A percentile compares a stretch with the other conserved stretches of the same genome.
Conservation (phyloP, 2,888 invertebrate genomes). For the Aradus depressus region DNA sequence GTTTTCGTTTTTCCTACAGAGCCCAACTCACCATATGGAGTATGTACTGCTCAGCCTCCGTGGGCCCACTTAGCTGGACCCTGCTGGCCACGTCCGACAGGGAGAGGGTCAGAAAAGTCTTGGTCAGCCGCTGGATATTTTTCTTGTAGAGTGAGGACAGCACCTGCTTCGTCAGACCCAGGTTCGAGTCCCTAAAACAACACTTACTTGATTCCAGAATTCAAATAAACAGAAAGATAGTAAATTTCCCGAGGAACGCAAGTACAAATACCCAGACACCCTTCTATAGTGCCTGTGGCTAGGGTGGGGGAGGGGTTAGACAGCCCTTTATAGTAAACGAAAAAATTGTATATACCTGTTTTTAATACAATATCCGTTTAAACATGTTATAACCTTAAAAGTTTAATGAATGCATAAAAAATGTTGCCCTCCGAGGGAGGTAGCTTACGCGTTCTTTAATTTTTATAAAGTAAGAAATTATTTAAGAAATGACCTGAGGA, state of each 20-base stretch:
- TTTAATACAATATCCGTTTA: too few relatives aligned
- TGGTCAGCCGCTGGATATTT: constrained; percentile 91
- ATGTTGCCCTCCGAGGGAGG: too few relatives aligned
- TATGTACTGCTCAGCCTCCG: constrained; percentile 86
- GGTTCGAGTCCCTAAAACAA: constrained; percentile 42
- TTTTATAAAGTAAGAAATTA: not conserved
- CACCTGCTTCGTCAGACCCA: constrained; percentile 57
- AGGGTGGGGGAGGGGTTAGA: not conserved
- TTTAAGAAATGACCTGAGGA: constrained; percentile 51
- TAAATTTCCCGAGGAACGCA: too few relatives aligned
- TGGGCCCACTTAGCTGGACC: constrained; percentile 71
- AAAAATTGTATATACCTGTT: constrained; percentile 9
- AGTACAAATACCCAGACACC: too few relatives aligned
- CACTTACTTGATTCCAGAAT: too few relatives aligned
- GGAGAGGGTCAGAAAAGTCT: constrained; percentile 84
- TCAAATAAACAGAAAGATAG: too few relatives aligned
- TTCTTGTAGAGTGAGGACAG: constrained; percentile 84
- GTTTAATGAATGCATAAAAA: too few relatives aligned
- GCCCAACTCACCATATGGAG: constrained; percentile 82
- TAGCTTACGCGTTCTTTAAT: too few relatives aligned
- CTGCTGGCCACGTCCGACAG: constrained; percentile 79
- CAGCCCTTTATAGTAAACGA: not conserved
- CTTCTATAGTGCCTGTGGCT: too few relatives aligned
- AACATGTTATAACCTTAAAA: too few relatives aligned
- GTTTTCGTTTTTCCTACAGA: too few relatives aligned